Evolutionary conservation across 2,797 vertebrate genomes (phyloP), one percentile per base, ranked within the genome.

Genomic region (Rhincodon typus): DNA sequence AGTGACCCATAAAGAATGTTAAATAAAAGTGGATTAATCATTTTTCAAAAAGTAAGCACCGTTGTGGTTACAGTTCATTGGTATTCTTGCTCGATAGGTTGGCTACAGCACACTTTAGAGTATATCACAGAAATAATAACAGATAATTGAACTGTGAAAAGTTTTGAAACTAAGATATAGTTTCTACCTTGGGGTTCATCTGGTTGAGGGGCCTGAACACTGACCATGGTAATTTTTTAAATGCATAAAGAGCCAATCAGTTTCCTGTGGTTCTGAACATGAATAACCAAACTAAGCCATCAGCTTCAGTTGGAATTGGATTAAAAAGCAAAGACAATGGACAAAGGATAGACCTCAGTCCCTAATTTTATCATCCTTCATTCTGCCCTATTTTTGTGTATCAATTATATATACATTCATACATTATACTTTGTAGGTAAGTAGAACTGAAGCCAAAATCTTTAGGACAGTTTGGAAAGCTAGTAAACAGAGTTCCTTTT

Each of bases 1-100:
- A 91, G 66, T 66, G 87, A 90, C 87, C 88, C 88, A 57, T n/a
- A 91, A 91, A 91, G 25, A 30, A 91, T 91, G 62, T n/a, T 57
- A 90, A 62, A 90, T 53, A 53, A 57, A 91, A 57, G 53, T 57
- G 34, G 38, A 84, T 84, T 84, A 46, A 84, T 66, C 53, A 34
- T 66, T 62, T 90, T 87, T 87, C 2, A 13, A 62, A 57, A 66
- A 91, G 34, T 34, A 34, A n/a, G 57, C 19, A 66, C 27, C 19
- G 3, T 91, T 62, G 57, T 66, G 88, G 8, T n/a, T 91, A 57
- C 15, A 19, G 34, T 34, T n/a, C 27, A 57, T 66, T n/a, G 53
- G 88, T 91, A 57, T 91, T 66, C 88, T 91, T 91, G 17, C 25
- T 62, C 30, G 34, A 34, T 15, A 90, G 88, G 88, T 57, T 53